Evolutionary conservation across 2,113 vertebrate species (phyloP).

Genomic region (Sander vitreus): DNA sequence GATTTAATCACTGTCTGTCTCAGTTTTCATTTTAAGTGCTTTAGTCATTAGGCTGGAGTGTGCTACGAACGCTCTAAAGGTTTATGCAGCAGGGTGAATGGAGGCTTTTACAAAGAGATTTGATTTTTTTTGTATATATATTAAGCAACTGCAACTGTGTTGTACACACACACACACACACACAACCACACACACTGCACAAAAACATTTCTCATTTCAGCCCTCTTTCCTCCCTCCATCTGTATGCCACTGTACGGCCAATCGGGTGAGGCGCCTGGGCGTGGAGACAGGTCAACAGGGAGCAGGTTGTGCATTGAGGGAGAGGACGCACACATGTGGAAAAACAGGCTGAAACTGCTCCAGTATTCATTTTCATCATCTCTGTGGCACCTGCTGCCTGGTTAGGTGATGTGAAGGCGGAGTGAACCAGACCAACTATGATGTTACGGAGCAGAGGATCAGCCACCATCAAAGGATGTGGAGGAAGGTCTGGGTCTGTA

Average conservation of each 20-base stretch:
- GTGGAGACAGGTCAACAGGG: conserved; percentile 28
- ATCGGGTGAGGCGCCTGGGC: neutral
- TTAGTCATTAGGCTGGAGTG: conserved; percentile 11
- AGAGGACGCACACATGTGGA: conserved; percentile 28
- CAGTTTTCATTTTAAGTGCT: conserved; percentile 23
- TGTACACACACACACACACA: conserved; percentile 1
- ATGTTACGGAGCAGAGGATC: conserved; percentile 32
- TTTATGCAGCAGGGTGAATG: neutral
- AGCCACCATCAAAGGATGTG: conserved; percentile 19
- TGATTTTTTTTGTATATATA: neutral
- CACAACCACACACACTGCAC: neutral
- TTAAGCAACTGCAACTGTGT: neutral
- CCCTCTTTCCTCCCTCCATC: conserved; percentile 8
- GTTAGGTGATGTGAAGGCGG: conserved; percentile 45
- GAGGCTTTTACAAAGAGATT: neutral
- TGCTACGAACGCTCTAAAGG: neutral
- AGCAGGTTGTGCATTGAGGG: conserved; percentile 27
- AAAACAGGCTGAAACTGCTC: conserved; percentile 24
- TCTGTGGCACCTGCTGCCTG: conserved; percentile 61
- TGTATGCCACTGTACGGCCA: neutral
- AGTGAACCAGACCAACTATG: conserved; percentile 25
- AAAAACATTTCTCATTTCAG: neutral
- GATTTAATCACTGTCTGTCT: neutral
- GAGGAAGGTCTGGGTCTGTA: neutral
- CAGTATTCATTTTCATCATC: conserved; percentile 72